phyloP scores from a whole-genome alignment of 2,888 invertebrate species.

The Subacronicta megacephala region DNA sequence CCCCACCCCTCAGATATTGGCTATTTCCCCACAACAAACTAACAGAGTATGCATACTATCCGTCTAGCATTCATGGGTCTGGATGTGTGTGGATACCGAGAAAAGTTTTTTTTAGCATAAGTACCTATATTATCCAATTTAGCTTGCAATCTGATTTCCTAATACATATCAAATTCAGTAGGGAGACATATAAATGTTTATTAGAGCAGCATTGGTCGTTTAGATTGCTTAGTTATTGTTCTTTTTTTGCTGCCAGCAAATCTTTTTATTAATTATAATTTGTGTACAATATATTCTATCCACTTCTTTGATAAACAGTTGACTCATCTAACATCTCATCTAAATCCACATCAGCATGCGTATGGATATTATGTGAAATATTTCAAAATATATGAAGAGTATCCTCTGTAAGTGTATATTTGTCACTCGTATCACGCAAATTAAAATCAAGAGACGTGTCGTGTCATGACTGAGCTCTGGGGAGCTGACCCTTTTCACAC shows the following conservation, averaged over 20 bases:
- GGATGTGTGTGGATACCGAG: too few relatives aligned
- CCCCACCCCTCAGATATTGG: slow-evolving; percentile 45
- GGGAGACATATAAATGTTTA: too few relatives aligned
- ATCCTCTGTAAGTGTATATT: slow-evolving; percentile 18
- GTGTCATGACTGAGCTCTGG: slow-evolving; percentile 38
- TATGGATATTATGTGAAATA: slow-evolving; percentile 32
- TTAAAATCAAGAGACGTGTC: slow-evolving; percentile 34
- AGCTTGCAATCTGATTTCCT: too few relatives aligned
- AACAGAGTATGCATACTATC: slow-evolving; percentile 23
- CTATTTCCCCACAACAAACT: slow-evolving; percentile 45
- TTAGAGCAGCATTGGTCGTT: too few relatives aligned
- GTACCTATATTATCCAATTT: too few relatives aligned
- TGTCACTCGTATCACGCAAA: slow-evolving; percentile 37
- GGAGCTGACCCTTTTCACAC: slow-evolving; percentile 41
- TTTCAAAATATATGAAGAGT: slow-evolving; percentile 32
- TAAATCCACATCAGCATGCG: slow-evolving; percentile 21
- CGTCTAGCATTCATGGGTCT: too few relatives aligned
- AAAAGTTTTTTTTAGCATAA: too few relatives aligned
- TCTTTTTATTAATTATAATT: neutral
- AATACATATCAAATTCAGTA: too few relatives aligned
- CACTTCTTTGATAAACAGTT: neutral
- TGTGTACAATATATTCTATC: slow-evolving; percentile 1
- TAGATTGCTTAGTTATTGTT: neutral
- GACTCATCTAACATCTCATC: slow-evolving; percentile 34
- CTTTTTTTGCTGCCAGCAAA: neutral